These are phyloP conservation scores for Platyrinchus mystaceus DNA, from an alignment of 2,797 vertebrate species.

Conservation along the genomic window DNA sequence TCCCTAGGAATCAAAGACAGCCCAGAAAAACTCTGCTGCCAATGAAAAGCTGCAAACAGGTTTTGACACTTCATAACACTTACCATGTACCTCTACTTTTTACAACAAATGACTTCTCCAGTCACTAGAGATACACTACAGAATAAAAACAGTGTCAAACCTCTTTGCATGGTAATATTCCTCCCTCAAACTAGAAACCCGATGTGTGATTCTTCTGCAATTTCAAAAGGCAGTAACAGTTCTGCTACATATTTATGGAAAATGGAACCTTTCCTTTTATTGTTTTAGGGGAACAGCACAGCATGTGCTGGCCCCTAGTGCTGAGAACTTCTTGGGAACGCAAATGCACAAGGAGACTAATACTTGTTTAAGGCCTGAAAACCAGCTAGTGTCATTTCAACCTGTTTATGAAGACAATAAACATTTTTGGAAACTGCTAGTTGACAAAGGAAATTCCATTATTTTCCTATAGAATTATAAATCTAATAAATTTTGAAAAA, in stretches of 20 bases:
- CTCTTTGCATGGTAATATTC: not conserved
- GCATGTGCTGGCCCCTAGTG: fast-evolving
- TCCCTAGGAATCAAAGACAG: not conserved
- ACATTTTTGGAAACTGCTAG: not conserved
- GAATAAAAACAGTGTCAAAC: not conserved
- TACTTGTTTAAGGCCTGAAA: not conserved
- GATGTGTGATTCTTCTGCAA: not conserved
- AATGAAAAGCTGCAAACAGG: not conserved
- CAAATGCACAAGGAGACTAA: fast-evolving
- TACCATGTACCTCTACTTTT: not conserved
- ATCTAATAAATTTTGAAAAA: not conserved
- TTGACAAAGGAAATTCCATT: not conserved
- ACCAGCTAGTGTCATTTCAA: not conserved
- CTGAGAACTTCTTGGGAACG: not conserved
- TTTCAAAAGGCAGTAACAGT: not conserved
- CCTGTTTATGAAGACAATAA: not conserved
- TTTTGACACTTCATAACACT: not conserved
- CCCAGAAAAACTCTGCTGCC: not conserved
- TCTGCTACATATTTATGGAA: fast-evolving
- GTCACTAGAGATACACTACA: not conserved
- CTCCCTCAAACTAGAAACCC: not conserved
- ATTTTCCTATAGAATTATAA: not conserved
- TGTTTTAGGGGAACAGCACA: not conserved
- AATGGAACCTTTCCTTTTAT: not conserved
- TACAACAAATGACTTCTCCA: not conserved